Conservation (phyloP, 2,888 invertebrate species). For the Philaethria dido region DNA sequence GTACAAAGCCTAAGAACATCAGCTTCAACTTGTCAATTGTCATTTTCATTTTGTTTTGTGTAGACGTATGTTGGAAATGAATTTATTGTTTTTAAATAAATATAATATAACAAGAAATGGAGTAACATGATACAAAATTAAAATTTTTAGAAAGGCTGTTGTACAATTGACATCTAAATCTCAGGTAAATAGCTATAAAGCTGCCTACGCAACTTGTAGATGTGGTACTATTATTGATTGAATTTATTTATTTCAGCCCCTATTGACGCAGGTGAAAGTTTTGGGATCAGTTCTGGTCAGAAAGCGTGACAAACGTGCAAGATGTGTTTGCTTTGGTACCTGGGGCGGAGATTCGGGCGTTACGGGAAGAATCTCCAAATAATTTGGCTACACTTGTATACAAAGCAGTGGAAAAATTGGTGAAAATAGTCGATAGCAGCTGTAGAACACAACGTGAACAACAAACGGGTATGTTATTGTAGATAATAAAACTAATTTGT, state of each 20-base stretch:
- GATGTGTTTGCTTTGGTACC: conserved; percentile 99
- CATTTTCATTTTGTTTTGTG: conserved; percentile 57
- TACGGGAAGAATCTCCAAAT: conserved; percentile 96
- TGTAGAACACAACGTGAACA: conserved; percentile 96
- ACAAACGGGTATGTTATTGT: conserved; percentile 85
- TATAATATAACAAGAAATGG: conserved; percentile 87
- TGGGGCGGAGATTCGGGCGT: conserved; percentile 94
- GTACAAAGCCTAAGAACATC: conserved; percentile 9
- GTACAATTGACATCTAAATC: conserved; percentile 98
- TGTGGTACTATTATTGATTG: conserved; percentile 50
- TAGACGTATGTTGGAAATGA: conserved; percentile 62
- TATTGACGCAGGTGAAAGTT: conserved; percentile 94
- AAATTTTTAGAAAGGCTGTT: conserved; percentile 99
- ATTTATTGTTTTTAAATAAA: conserved; percentile 58
- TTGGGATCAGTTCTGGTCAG: conserved; percentile 99
- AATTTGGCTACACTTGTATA: conserved; percentile 99
- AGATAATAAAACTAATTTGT: neutral
- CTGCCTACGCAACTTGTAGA: conserved; percentile 39
- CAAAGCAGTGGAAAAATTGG: conserved; percentile 98
- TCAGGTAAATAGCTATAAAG: conserved; percentile 85
- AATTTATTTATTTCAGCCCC: conserved; percentile 85
- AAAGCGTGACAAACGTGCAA: conserved; percentile 95
- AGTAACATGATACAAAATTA: conserved; percentile 98
- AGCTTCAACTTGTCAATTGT: conserved; percentile 51
- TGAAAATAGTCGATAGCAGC: conserved; percentile 96